Percentiles rank a stretch among this genome's conserved stretches.
phyloP scores from a whole-genome alignment of 2,888 invertebrate species.

The Rotaria socialis region DNA sequence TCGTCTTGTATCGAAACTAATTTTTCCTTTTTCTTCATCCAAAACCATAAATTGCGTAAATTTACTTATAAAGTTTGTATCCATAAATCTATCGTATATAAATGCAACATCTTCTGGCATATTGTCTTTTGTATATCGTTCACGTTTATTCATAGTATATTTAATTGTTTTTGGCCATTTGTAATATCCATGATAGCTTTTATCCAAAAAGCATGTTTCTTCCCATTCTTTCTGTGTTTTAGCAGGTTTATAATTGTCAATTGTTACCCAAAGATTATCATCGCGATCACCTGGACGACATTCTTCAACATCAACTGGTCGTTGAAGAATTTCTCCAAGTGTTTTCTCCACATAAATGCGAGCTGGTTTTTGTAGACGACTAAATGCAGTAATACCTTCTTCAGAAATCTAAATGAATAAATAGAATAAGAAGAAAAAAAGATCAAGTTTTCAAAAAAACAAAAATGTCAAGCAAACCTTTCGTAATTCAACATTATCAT shows the following conservation, averaged over 20 bases:
- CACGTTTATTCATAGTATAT: constrained; percentile 28
- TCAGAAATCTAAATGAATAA: too few species aligned
- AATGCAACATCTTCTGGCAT: too few species aligned
- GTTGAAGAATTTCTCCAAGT: background rate
- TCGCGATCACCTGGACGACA: constrained; percentile 32
- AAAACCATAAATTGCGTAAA: too few species aligned
- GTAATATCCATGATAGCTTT: constrained; percentile 65
- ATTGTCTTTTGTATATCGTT: background rate
- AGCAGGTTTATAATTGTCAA: background rate
- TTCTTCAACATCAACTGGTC: background rate
- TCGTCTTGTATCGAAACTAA: too few species aligned
- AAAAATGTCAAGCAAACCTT: background rate
- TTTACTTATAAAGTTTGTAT: too few species aligned
- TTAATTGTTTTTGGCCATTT: constrained; percentile 60
- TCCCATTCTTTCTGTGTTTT: constrained; percentile 66
- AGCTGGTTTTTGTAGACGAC: too few species aligned
- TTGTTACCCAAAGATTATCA: background rate
- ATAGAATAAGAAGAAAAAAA: too few species aligned
- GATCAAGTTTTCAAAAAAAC: too few species aligned
- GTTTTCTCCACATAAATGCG: too few species aligned
- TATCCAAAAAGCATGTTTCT: constrained; percentile 68
- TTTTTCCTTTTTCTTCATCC: too few species aligned
- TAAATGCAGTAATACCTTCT: too few species aligned
- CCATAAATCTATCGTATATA: too few species aligned
- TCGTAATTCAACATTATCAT: constrained; percentile 42